These are phyloP conservation scores for Drosophila incognita DNA, from an alignment of 2,888 invertebrate genomes.

Conservation along the genomic window DNA sequence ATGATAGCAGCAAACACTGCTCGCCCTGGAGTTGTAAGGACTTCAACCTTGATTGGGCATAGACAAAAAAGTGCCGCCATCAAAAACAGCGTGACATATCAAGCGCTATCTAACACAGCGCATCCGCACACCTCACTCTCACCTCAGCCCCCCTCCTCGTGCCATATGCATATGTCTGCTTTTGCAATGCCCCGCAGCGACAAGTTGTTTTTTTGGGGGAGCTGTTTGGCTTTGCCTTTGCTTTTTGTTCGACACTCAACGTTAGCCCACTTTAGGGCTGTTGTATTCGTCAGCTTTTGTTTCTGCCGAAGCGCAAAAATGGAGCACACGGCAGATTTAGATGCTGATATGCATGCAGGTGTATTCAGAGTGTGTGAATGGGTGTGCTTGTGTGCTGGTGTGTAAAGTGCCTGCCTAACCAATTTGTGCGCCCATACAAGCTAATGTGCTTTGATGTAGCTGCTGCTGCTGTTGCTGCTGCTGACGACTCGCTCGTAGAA, in stretches of 20 bases:
- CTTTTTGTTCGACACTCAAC: slow-evolving; percentile 62
- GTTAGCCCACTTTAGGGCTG: slow-evolving; percentile 71
- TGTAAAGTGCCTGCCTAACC: slow-evolving; percentile 73
- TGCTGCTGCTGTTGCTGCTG: slow-evolving; percentile 63
- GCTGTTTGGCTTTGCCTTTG: slow-evolving; percentile 1
- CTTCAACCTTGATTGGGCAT: slow-evolving; percentile 67
- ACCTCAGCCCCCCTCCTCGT: background rate
- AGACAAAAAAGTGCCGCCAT: slow-evolving; percentile 75
- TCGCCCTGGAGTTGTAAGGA: slow-evolving; percentile 50
- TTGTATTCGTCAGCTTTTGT: slow-evolving; percentile 64
- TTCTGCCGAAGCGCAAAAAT: slow-evolving; percentile 59
- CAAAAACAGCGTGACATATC: slow-evolving; percentile 65
- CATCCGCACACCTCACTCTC: slow-evolving; percentile 1
- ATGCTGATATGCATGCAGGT: slow-evolving; percentile 64
- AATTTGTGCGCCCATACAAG: slow-evolving; percentile 74
- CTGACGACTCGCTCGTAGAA: slow-evolving; percentile 36
- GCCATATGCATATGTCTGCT: slow-evolving; percentile 45
- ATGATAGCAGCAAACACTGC: slow-evolving; percentile 37
- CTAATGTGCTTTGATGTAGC: slow-evolving; percentile 78
- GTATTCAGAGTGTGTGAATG: slow-evolving; percentile 20
- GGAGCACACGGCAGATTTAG: slow-evolving; percentile 75
- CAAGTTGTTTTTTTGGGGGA: slow-evolving; percentile 42
- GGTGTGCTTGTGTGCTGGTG: slow-evolving; percentile 42
- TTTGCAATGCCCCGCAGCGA: slow-evolving; percentile 63
- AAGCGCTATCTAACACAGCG: slow-evolving; percentile 47